Evolutionary conservation across 2,888 invertebrate species (phyloP).

Genomic region (Conomelus anceps): DNA sequence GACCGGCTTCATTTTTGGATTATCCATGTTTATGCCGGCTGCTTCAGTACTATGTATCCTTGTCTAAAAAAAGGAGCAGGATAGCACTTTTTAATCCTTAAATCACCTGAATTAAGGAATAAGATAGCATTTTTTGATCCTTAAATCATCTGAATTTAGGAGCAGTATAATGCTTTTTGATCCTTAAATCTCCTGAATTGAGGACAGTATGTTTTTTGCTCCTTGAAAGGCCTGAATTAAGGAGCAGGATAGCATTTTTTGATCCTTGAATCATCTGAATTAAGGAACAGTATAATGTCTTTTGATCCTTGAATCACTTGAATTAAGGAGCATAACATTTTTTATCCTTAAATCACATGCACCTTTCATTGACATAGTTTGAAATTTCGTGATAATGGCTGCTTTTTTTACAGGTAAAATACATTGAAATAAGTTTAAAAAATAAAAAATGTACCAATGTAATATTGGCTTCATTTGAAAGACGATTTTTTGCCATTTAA

Average conservation of each 20-base stretch:
- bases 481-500: too few relatives aligned
- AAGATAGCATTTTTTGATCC: neutral
- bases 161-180: neutral
- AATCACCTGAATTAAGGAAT: neutral
- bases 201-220: too few relatives aligned
- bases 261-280: neutral
- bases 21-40: slow-evolving; percentile 65
- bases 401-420: too few relatives aligned
- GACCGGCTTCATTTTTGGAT: slow-evolving; percentile 60
- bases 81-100: neutral
- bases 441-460: too few relatives aligned
- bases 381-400: too few relatives aligned
- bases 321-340: neutral
- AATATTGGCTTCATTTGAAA: too few relatives aligned
- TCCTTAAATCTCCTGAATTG: neutral
- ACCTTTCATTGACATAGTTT: too few relatives aligned
- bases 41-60: slow-evolving; percentile 69
- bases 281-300: neutral
- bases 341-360: neutral
- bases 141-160: neutral
- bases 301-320: neutral
- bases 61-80: slow-evolving; percentile 42
- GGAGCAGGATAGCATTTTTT: neutral
- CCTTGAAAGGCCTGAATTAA: neutral
- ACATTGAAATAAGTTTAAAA: too few relatives aligned